These are phyloP conservation scores for Limonius californicus DNA, from an alignment of 1,140 invertebrate genomes.

Conservation along the genomic window DNA sequence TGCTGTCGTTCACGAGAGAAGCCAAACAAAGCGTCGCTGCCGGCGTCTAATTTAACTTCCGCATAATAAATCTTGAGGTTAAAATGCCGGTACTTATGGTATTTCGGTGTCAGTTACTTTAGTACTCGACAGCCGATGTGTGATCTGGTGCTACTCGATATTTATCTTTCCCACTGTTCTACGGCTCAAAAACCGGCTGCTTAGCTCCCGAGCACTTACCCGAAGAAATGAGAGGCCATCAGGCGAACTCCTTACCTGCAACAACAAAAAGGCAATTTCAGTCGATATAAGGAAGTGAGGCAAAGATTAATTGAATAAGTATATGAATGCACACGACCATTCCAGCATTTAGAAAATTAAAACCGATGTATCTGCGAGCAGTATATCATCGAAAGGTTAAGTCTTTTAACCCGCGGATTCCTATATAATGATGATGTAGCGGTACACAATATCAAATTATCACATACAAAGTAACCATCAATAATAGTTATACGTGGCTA, in stretches of 20 bases:
- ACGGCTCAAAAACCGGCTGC: too few relatives aligned
- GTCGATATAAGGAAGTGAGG: background rate
- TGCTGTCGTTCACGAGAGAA: background rate
- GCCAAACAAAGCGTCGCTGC: background rate
- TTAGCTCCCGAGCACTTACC: background rate
- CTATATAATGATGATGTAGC: slow-evolving; percentile 37
- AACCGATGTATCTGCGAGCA: slow-evolving; percentile 14
- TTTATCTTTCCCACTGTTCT: slow-evolving; percentile 2
- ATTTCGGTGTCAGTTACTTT: slow-evolving; percentile 5
- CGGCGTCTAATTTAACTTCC: slow-evolving; percentile 4
- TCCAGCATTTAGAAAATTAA: background rate
- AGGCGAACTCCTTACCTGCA: background rate
- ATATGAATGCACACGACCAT: background rate
- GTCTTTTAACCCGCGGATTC: slow-evolving; percentile 37
- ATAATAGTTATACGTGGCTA: slow-evolving; percentile 28
- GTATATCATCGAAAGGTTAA: slow-evolving; percentile 37
- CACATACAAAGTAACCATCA: slow-evolving; percentile 34
- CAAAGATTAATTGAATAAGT: background rate
- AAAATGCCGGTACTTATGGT: background rate
- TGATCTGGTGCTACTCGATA: background rate
- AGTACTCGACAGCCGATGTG: slow-evolving; percentile 3
- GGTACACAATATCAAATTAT: slow-evolving; percentile 36
- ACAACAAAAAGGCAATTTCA: background rate
- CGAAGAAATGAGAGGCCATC: too few relatives aligned
- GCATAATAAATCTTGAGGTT: background rate